These are phyloP conservation scores for Amphipoea lucens DNA, from an alignment of 2,888 invertebrate genomes.

Conservation along the genomic window DNA sequence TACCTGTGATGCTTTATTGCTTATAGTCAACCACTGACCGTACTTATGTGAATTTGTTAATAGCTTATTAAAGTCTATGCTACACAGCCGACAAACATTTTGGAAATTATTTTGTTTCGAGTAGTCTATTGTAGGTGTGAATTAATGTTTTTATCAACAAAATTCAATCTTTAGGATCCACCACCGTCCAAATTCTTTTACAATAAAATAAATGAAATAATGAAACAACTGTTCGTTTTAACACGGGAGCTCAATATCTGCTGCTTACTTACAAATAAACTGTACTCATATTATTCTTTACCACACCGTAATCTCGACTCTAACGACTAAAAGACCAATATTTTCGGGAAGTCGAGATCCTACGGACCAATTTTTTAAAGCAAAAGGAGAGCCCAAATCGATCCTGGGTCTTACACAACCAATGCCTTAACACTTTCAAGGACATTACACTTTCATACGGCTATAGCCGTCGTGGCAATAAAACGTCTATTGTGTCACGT, in stretches of 20 bases:
- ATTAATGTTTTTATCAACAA: not conserved
- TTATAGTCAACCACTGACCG: constrained; percentile 47
- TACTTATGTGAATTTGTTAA: constrained; percentile 27
- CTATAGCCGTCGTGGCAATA: too few species aligned
- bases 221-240: not conserved
- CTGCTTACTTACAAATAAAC: constrained; percentile 3
- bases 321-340: not conserved
- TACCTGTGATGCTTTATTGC: constrained; percentile 63
- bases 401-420: not conserved
- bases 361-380: not conserved
- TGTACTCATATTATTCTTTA: constrained; percentile 21
- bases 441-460: too few species aligned
- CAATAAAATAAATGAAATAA: constrained; percentile 9
- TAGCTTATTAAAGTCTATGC: constrained; percentile 42
- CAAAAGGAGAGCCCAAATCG: too few species aligned
- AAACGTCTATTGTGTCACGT: too few species aligned
- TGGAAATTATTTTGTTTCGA: constrained; percentile 55
- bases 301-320: not conserved
- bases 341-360: not conserved
- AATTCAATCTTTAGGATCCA: constrained; percentile 18
- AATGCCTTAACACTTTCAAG: not conserved
- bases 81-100: constrained; percentile 73
- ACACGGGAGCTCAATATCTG: not conserved
- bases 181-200: not conserved
- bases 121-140: not conserved